phyloP scores from a whole-genome alignment of 2,113 vertebrate species.

The Grantiella picta region DNA sequence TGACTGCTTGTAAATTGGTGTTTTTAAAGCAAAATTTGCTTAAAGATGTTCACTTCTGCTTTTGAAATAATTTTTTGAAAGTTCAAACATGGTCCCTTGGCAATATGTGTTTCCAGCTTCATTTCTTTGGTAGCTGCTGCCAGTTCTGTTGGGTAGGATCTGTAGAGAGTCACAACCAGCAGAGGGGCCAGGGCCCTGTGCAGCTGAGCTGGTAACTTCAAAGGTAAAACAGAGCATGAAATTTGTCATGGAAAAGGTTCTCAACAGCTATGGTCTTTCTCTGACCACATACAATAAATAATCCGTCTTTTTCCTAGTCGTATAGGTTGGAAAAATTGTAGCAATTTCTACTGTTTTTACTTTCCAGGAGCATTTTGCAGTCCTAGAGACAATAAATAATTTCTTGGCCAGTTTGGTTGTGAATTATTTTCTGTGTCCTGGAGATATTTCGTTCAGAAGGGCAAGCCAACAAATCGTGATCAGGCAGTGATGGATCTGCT shows the following conservation, averaged over 20 bases:
- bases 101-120: not conserved
- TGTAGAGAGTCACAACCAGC: rapidly evolving
- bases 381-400: conserved; percentile 17
- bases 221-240: not conserved
- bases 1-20: not conserved
- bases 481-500: conserved; percentile 23
- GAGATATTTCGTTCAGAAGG: not conserved
- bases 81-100: not conserved
- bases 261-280: not conserved
- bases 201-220: not conserved
- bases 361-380: conserved; percentile 9
- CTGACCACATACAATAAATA: not conserved
- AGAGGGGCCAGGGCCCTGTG: not conserved
- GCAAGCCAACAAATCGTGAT: not conserved
- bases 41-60: not conserved
- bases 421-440: conserved; percentile 29
- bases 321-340: conserved; percentile 13
- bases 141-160: rapidly evolving
- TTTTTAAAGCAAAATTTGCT: not conserved
- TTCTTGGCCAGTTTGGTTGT: conserved; percentile 18
- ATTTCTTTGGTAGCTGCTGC: not conserved
- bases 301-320: not conserved
- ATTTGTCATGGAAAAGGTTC: not conserved
- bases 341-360: not conserved
- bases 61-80: not conserved